Percentiles rank a stretch among this genome's conserved stretches.
Conservation (phyloP, 2,888 invertebrate species). For the Hofmannophila pseudospretella region DNA sequence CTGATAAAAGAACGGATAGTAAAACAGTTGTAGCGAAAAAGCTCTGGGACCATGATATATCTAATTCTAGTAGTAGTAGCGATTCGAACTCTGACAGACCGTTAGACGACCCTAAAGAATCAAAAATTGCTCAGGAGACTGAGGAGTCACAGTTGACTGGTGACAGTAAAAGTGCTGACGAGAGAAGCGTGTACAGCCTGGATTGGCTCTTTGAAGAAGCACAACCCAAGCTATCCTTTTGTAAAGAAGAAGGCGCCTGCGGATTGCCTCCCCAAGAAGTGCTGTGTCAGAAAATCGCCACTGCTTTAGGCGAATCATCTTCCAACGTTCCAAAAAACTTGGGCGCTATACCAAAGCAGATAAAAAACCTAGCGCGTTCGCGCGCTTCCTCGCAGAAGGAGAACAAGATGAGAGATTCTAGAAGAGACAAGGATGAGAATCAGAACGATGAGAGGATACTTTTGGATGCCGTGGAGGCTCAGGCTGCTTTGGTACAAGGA, state of each 20-base stretch:
- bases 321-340: constrained; percentile 79
- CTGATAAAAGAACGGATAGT: constrained; percentile 40
- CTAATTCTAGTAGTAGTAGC: constrained; percentile 79
- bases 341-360: constrained; percentile 85
- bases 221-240: constrained; percentile 25
- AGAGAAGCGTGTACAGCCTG: constrained; percentile 65
- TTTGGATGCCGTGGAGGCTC: constrained; percentile 72
- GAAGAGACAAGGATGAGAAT: constrained; percentile 64
- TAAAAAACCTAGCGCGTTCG: constrained; percentile 74
- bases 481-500: constrained; percentile 76
- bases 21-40: constrained; percentile 48
- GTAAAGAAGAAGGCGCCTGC: constrained; percentile 37
- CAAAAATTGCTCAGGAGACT: constrained; percentile 39
- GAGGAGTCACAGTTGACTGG: constrained; percentile 55
- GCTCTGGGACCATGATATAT: constrained; percentile 74
- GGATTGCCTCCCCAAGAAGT: constrained; percentile 42
- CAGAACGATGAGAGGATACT: constrained; percentile 60
- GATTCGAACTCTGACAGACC: constrained; percentile 65
- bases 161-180: constrained; percentile 63
- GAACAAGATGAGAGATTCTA: constrained; percentile 72
- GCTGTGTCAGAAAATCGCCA: constrained; percentile 48
- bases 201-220: constrained; percentile 71
- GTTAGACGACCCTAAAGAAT: constrained; percentile 35
- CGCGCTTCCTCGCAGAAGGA: constrained; percentile 78
- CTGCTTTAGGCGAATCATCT: constrained; percentile 62